Evolutionary conservation across 1,140 invertebrate species (phyloP).

Genomic region (Eurosta solidaginis): DNA sequence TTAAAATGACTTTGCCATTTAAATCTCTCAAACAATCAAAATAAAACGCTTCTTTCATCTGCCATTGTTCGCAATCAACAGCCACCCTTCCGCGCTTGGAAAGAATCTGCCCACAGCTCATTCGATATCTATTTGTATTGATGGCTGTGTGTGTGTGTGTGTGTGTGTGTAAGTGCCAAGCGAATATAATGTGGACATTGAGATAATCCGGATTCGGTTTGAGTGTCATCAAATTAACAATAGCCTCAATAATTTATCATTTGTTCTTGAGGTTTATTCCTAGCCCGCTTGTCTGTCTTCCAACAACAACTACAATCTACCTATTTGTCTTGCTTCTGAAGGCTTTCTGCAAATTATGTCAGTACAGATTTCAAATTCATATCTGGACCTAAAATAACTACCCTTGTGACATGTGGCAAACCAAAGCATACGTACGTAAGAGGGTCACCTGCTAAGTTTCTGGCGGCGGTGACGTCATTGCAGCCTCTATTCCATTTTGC

Average conservation of each 20-base stretch:
- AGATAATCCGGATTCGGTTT: constrained; percentile 49
- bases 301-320: not conserved
- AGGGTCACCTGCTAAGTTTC: too few species aligned
- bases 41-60: not conserved
- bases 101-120: not conserved
- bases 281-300: not conserved
- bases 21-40: constrained; percentile 23
- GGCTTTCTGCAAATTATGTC: constrained; percentile 56
- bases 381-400: not conserved
- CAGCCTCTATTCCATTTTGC: too few species aligned
- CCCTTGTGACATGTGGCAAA: not conserved
- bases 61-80: not conserved
- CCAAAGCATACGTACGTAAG: not conserved
- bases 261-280: constrained; percentile 39
- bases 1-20: constrained; percentile 22
- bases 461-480: too few species aligned
- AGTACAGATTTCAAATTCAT: constrained; percentile 52
- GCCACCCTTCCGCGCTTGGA: too few species aligned
- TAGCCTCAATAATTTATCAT: constrained; percentile 56
- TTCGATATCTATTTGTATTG: not conserved
- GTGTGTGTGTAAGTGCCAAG: not conserved
- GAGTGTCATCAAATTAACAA: constrained; percentile 57
- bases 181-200: constrained; percentile 6
- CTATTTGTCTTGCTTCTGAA: constrained; percentile 7
- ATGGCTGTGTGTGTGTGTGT: not conserved